Evolutionary conservation across 2,888 invertebrate species (phyloP).

Genomic region (Zelleria hepariella): DNA sequence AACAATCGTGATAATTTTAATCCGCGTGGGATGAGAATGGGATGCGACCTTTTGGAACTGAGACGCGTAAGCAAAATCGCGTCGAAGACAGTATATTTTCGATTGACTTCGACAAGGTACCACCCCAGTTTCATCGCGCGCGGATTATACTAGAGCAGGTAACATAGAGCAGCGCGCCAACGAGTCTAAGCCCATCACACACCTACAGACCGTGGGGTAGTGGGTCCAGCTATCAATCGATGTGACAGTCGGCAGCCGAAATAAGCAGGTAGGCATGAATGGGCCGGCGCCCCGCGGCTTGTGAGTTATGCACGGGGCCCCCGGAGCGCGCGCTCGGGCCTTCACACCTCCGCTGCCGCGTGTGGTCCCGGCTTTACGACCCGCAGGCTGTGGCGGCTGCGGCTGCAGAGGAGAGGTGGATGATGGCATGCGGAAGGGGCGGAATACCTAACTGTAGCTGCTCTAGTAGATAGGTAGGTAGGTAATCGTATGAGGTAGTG

Average conservation of each 20-base stretch:
- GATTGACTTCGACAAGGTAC: too few species aligned
- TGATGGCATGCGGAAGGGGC: neutral
- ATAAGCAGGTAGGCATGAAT: constrained; percentile 59
- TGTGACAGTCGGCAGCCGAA: constrained; percentile 3
- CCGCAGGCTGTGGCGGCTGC: constrained; percentile 18
- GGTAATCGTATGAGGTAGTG: too few species aligned
- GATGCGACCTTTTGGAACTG: too few species aligned
- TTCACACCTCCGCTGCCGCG: constrained; percentile 69
- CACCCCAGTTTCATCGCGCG: too few species aligned
- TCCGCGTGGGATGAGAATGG: too few species aligned
- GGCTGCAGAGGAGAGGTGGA: neutral
- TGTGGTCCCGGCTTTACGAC: constrained; percentile 69
- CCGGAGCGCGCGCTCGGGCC: constrained; percentile 59
- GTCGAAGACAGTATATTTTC: too few species aligned
- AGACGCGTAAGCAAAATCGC: too few species aligned
- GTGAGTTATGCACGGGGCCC: constrained; percentile 66
- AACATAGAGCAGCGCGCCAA: too few species aligned
- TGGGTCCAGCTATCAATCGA: neutral
- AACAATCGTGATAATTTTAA: too few species aligned
- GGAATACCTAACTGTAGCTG: neutral
- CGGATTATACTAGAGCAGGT: too few species aligned
- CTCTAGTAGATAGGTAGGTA: too few species aligned
- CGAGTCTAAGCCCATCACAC: neutral
- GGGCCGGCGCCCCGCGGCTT: constrained; percentile 65
- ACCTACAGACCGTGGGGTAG: neutral